Conservation (phyloP, 2,113 vertebrate species). For the Setophaga kirtlandii region DNA sequence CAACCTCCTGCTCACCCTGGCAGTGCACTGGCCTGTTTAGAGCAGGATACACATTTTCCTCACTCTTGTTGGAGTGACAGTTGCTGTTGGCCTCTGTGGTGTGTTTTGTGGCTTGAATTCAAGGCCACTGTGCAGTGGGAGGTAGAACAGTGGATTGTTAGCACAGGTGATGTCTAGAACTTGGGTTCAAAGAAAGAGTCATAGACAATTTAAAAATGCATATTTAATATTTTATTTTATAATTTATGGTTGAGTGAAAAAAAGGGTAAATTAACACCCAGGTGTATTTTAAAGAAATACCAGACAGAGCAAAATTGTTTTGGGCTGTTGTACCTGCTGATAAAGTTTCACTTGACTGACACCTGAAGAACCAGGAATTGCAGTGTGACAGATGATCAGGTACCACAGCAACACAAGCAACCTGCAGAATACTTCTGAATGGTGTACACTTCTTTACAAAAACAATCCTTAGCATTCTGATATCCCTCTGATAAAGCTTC, state of each 20-base stretch:
- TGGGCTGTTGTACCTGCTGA: background rate
- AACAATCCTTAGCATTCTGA: background rate
- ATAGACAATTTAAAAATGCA: background rate
- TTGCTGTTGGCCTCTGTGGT: background rate
- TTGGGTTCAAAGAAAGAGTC: background rate
- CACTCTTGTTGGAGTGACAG: background rate
- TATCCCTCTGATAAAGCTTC: background rate
- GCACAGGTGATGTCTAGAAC: background rate
- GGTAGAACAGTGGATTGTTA: background rate
- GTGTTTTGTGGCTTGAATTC: background rate
- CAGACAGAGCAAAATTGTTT: background rate
- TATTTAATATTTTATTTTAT: background rate
- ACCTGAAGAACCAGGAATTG: background rate
- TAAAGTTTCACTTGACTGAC: background rate
- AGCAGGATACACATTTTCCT: background rate
- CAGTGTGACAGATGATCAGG: background rate
- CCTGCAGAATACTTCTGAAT: background rate
- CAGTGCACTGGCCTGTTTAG: background rate
- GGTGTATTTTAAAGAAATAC: background rate
- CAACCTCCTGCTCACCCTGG: background rate
- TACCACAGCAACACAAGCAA: background rate
- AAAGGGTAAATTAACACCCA: background rate
- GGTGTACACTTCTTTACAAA: background rate
- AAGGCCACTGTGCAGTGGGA: background rate
- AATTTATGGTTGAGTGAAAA: background rate